Base-by-base conservation (phyloP, 1,140 invertebrate species). In the Ips typographus region DNA sequence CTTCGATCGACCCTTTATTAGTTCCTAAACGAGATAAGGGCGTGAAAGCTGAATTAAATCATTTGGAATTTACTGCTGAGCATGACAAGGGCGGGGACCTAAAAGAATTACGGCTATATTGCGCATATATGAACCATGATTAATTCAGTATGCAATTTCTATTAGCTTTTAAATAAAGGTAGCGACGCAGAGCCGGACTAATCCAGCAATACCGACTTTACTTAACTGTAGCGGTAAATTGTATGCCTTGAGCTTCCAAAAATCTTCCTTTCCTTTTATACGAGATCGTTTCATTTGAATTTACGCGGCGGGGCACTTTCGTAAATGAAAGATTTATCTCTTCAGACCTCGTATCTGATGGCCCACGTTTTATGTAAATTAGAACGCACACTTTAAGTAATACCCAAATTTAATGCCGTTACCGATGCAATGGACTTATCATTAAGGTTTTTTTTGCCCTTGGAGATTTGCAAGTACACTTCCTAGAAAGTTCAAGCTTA, bases 311-410 rank as follows among this genome's bases (percentile, higher is more conserved):
- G 49, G 62, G n/a, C 51, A 65, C 62, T 65, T 65, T 65, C 62
- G 36, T 41, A 65, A 65, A 65, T 65, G 62, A 65, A 65, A 65
- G 62, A 65, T 65, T 65, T 65, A 65, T 65, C 62, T 49, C 40
- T 55, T 22, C 22, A 22, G 22, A 22, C 22, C 22, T 22, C 40
- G 36, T n/a, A 6, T 47, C 38, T 40, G 5, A 7, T 63, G 37
- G 40, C 38, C 44, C 40, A 52, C 3, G 52, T 63, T 63, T 63
- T 63, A 49, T 40, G 36, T 52, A 49, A 63, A 63, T 63, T 63
- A 51, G 52, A 63, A n/a, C 40, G 55, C 22, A 22, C 22, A 22
- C 22, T 22, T 22, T 22, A 22, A 22, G 22, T 22, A 22, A 22
- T 22, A 22, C 22, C 22, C 22, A 22, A 22, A 22, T 22, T 22